phyloP scores from a whole-genome alignment of 53 echinoderm and acorn worm species.

The Hippasteria phrygiana region DNA sequence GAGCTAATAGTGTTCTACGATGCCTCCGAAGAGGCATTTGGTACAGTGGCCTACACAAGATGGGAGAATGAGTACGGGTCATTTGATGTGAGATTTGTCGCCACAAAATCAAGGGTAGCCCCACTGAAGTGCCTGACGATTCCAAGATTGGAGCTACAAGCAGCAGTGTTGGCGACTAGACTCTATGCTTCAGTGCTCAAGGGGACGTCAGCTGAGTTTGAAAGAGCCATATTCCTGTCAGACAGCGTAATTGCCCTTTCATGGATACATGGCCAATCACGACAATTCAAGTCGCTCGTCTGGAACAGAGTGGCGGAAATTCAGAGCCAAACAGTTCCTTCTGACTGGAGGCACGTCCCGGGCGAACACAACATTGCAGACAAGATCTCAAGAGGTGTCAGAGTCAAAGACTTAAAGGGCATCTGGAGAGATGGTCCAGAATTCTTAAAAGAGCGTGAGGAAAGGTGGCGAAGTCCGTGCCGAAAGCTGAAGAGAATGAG shows the following conservation, averaged over 20 bases:
- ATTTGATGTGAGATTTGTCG: constrained; percentile 42
- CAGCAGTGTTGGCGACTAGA: constrained; percentile 45
- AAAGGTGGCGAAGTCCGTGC: constrained; percentile 65
- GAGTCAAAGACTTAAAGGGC: constrained; percentile 42
- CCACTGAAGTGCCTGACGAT: constrained; percentile 52
- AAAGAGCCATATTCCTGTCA: constrained; percentile 21
- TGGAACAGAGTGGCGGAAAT: constrained; percentile 54
- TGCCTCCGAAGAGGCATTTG: constrained; percentile 47
- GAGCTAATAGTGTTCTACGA: constrained; percentile 36
- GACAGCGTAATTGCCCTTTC: constrained; percentile 33
- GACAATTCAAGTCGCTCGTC: constrained; percentile 39
- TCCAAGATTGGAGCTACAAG: constrained; percentile 53
- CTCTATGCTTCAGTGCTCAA: constrained; percentile 46
- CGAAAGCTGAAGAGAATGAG: constrained; percentile 40
- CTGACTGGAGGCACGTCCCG: constrained; percentile 54
- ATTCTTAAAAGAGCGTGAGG: constrained; percentile 64
- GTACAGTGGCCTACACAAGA: constrained; percentile 47
- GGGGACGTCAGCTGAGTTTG: neutral
- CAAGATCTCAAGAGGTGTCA: constrained; percentile 65
- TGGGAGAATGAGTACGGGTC: constrained; percentile 26
- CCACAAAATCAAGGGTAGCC: constrained; percentile 66
- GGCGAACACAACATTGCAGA: constrained; percentile 39
- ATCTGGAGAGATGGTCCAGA: constrained; percentile 70
- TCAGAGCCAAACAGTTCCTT: constrained; percentile 37
- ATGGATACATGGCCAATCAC: constrained; percentile 53